Conservation (phyloP, 1,140 invertebrate genomes). For the Luehdorfia chinensis region DNA sequence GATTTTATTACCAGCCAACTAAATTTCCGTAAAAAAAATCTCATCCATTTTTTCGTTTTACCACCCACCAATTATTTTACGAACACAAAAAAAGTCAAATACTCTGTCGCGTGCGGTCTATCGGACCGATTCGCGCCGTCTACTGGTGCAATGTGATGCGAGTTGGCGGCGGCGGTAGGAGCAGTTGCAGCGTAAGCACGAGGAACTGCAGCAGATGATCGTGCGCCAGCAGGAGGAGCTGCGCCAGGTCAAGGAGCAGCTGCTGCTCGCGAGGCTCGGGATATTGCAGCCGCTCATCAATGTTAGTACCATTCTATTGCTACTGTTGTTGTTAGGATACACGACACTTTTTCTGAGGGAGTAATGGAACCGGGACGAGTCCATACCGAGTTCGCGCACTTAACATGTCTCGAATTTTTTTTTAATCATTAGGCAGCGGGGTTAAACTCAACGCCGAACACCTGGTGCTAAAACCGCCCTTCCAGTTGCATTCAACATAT, state of each 20-base stretch:
- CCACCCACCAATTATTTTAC: no score
- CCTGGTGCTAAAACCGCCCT: no score
- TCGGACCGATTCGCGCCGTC: not conserved
- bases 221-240: slow-evolving; percentile 92
- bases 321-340: not conserved
- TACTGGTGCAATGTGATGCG: slow-evolving; percentile 35
- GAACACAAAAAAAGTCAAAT: slow-evolving; percentile 3
- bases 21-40: no score
- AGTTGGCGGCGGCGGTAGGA: slow-evolving; percentile 77
- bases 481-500: no score
- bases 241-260: slow-evolving; percentile 88
- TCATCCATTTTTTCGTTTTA: no score
- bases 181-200: slow-evolving; percentile 89
- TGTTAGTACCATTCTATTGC: slow-evolving; percentile 66
- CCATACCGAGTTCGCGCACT: no score
- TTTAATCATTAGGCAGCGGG: no score
- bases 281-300: slow-evolving; percentile 82
- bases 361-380: no score
- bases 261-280: slow-evolving; percentile 89
- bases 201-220: slow-evolving; percentile 90
- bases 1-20: no score
- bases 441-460: no score
- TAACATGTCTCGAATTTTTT: no score
- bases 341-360: no score
- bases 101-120: not conserved